Percentiles rank a stretch among this genome's conserved stretches.
Conservation (phyloP, 2,797 vertebrate genomes). For the Diglossa cyanea region DNA sequence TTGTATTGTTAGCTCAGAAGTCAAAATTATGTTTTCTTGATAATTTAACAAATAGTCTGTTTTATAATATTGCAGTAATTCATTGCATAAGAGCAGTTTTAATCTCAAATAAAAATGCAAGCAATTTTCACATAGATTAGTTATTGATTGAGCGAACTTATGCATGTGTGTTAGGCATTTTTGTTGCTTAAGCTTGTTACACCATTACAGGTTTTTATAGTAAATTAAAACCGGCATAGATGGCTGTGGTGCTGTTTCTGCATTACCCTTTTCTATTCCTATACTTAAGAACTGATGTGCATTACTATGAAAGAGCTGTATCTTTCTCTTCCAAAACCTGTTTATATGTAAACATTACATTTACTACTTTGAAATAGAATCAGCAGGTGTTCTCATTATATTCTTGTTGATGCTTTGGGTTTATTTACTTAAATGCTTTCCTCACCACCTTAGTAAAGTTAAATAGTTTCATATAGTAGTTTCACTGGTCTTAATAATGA, state of each 20-base stretch:
- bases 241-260: neutral
- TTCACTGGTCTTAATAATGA: neutral
- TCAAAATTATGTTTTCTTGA: fast-evolving
- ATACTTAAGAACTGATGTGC: neutral
- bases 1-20: neutral
- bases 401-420: neutral
- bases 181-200: neutral
- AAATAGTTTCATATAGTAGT: neutral
- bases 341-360: neutral
- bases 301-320: neutral
- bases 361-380: neutral
- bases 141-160: neutral
- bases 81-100: neutral
- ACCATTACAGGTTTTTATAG: neutral
- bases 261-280: neutral
- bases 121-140: neutral
- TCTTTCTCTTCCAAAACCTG: neutral
- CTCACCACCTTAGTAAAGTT: neutral
- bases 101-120: neutral
- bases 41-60: neutral
- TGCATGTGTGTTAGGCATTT: neutral
- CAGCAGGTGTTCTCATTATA: neutral
- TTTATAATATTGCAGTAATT: neutral
- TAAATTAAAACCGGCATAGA: neutral
- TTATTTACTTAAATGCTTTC: neutral